These are phyloP conservation scores for Laticauda laticaudata DNA, from an alignment of 2,113 vertebrate species.

Conservation along the genomic window DNA sequence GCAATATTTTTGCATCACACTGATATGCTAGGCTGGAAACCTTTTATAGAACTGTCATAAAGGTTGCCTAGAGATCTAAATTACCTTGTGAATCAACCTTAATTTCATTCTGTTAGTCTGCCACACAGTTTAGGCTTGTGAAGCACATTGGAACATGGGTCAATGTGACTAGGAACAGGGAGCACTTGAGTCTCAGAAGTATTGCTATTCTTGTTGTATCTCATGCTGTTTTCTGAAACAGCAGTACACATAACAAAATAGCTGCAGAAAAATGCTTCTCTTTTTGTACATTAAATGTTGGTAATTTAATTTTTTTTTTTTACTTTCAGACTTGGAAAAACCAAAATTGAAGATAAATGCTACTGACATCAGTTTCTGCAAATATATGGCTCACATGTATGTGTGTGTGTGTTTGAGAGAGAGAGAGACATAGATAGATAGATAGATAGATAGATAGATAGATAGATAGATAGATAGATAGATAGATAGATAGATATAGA, in stretches of 20 bases:
- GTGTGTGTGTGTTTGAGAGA: no score
- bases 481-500: no score
- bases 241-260: not conserved
- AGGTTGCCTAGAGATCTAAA: conserved; percentile 44
- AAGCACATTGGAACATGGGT: not conserved
- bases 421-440: no score
- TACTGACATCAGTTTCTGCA: not conserved
- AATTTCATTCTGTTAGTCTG: conserved; percentile 45
- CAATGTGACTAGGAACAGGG: not conserved
- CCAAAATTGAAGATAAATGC: not conserved
- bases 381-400: not conserved
- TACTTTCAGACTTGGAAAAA: not conserved
- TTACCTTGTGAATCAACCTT: conserved; percentile 51
- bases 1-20: conserved; percentile 43
- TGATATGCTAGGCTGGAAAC: conserved; percentile 37
- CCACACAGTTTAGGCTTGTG: conserved; percentile 40
- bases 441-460: no score
- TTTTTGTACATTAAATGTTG: not conserved
- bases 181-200: not conserved
- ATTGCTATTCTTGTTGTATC: not conserved
- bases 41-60: conserved; percentile 51
- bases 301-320: not conserved
- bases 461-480: no score
- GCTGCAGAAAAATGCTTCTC: not conserved
- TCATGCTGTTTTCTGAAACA: not conserved